A percentile compares a stretch with the other conserved stretches of the same genome.
Conservation (phyloP, 2,797 vertebrate genomes). For the Glossophaga mutica region DNA sequence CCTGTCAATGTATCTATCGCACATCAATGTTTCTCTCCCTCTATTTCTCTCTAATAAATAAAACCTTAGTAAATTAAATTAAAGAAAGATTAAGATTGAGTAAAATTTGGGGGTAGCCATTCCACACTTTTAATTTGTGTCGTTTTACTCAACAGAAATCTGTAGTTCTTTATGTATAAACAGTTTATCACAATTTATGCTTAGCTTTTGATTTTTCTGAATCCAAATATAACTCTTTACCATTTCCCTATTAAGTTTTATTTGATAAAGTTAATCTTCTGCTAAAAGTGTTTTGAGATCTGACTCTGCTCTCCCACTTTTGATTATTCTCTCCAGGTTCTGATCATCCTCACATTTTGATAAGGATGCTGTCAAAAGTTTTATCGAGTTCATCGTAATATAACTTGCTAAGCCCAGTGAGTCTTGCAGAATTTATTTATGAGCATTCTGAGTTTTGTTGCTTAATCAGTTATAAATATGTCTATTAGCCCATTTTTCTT, state of each 20-base stretch:
- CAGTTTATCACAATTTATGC: background rate
- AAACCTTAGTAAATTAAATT: no score
- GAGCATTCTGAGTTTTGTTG: background rate
- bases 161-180: background rate
- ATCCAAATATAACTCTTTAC: background rate
- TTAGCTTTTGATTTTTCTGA: background rate
- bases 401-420: background rate
- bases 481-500: background rate
- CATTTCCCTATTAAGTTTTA: slow-evolving; percentile 13
- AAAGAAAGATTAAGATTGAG: background rate
- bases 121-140: background rate
- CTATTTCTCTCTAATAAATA: no score
- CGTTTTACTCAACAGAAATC: background rate
- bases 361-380: background rate
- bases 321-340: background rate
- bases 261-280: background rate
- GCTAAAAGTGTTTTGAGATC: slow-evolving; percentile 34
- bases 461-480: background rate
- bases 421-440: background rate
- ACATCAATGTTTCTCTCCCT: no score
- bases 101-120: background rate
- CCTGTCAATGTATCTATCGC: no score
- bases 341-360: background rate
- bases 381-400: background rate
- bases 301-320: background rate